phyloP scores from a whole-genome alignment of 2,888 invertebrate genomes.

The Hymenopus coronatus region DNA sequence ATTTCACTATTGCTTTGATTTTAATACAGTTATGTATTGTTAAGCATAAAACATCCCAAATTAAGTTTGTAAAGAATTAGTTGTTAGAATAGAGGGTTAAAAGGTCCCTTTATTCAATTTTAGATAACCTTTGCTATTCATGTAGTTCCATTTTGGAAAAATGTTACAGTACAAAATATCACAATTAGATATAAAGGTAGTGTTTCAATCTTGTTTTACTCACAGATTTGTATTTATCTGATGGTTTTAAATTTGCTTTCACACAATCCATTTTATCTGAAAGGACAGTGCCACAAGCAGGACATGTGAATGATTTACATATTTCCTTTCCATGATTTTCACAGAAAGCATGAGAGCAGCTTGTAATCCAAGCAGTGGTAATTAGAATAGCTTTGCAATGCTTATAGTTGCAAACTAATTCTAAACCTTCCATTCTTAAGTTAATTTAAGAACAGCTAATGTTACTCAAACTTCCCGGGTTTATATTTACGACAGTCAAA shows the following conservation, averaged over 20 bases:
- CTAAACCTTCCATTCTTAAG: constrained; percentile 37
- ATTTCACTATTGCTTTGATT: no score
- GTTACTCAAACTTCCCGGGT: background rate
- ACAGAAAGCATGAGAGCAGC: constrained; percentile 41
- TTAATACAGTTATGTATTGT: no score
- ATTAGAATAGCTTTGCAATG: constrained; percentile 45
- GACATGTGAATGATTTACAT: constrained; percentile 33
- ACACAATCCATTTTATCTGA: constrained; percentile 45
- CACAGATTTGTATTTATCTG: constrained; percentile 47
- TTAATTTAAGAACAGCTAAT: background rate
- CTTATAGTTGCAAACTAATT: constrained; percentile 45
- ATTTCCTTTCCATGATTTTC: constrained; percentile 37
- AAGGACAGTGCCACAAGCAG: constrained; percentile 40
- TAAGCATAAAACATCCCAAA: no score
- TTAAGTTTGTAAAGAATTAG: no score
- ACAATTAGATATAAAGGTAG: no score
- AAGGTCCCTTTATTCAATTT: no score
- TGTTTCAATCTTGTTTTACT: background rate
- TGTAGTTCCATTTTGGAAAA: background rate
- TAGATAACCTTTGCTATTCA: no score
- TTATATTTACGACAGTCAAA: background rate
- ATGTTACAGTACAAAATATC: no score
- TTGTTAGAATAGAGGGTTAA: no score
- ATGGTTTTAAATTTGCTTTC: constrained; percentile 46
- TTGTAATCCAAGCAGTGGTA: constrained; percentile 44